Evolutionary conservation across 92 coral and sea anemone species (phyloP).

Genomic region (Phenganax subtilis): DNA sequence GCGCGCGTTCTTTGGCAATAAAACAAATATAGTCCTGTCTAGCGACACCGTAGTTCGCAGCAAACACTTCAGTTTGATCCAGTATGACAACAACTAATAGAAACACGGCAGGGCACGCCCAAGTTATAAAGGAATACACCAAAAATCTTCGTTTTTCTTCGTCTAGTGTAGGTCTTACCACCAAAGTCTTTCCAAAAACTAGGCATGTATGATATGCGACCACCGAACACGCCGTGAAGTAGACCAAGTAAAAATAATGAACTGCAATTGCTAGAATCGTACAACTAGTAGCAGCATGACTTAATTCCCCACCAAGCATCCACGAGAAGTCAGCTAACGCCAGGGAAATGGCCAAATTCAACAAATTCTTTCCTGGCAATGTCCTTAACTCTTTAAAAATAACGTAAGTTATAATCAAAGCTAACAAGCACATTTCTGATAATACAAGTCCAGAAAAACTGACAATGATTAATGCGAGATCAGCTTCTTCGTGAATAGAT

Average conservation of each 20-base stretch:
- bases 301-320: background rate
- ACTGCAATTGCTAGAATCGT: background rate
- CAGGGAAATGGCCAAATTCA: slow-evolving; percentile 19
- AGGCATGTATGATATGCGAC: slow-evolving; percentile 18
- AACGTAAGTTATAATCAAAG: slow-evolving; percentile 12
- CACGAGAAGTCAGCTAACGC: background rate
- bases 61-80: background rate
- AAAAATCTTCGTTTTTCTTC: background rate
- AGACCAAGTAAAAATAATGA: slow-evolving; percentile 27
- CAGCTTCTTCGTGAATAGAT: too few species aligned
- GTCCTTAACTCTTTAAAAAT: slow-evolving; percentile 27
- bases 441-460: background rate
- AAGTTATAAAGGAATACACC: slow-evolving; percentile 2
- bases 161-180: background rate
- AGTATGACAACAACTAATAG: background rate
- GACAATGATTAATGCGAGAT: background rate
- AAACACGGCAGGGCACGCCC: slow-evolving; percentile 13
- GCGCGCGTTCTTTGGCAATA: background rate
- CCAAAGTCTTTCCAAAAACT: slow-evolving; percentile 7
- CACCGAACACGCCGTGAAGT: slow-evolving; percentile 18
- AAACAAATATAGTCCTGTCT: background rate
- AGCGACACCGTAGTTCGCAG: background rate
- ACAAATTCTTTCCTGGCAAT: slow-evolving; percentile 21
- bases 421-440: background rate
- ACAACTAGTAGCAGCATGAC: background rate